phyloP scores from a whole-genome alignment of 2,888 invertebrate genomes.

The Drosophila ochracea region DNA sequence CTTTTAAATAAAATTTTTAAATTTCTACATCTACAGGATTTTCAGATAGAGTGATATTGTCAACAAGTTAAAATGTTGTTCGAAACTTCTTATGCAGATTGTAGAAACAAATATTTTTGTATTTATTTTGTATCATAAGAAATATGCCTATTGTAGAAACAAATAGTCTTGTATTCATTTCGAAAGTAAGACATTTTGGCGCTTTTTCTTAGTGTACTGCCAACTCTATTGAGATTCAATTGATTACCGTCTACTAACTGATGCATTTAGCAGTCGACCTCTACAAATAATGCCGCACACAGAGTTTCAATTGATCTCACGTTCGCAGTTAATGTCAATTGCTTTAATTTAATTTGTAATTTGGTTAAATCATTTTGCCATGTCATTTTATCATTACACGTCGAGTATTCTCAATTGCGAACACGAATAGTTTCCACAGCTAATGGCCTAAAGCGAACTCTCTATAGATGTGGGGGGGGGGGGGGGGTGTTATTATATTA shows the following conservation, averaged over 20 bases:
- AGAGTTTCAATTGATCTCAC: constrained; percentile 28
- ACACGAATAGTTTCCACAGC: constrained; percentile 13
- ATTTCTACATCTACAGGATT: too few relatives aligned
- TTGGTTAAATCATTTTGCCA: constrained; percentile 31
- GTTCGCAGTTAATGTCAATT: constrained; percentile 22
- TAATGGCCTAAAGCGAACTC: constrained; percentile 12
- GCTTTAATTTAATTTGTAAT: constrained; percentile 21
- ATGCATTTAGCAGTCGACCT: constrained; percentile 27
- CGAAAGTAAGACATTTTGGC: background rate
- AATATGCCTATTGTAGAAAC: too few relatives aligned
- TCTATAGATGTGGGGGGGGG: background rate
- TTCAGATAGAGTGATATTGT: too few relatives aligned
- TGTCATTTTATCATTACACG: constrained; percentile 34
- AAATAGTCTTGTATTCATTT: too few relatives aligned
- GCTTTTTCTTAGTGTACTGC: background rate
- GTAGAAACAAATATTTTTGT: too few relatives aligned
- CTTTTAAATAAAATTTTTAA: background rate
- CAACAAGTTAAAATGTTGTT: too few relatives aligned
- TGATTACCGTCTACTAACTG: constrained; percentile 21
- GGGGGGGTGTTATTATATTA: background rate
- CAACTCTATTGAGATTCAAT: constrained; percentile 7
- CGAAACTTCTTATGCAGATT: too few relatives aligned
- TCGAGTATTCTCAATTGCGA: background rate
- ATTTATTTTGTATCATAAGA: too few relatives aligned
- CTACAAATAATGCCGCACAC: background rate